Conservation (phyloP, 23 tunicate species). For the Ciona savignyi region DNA sequence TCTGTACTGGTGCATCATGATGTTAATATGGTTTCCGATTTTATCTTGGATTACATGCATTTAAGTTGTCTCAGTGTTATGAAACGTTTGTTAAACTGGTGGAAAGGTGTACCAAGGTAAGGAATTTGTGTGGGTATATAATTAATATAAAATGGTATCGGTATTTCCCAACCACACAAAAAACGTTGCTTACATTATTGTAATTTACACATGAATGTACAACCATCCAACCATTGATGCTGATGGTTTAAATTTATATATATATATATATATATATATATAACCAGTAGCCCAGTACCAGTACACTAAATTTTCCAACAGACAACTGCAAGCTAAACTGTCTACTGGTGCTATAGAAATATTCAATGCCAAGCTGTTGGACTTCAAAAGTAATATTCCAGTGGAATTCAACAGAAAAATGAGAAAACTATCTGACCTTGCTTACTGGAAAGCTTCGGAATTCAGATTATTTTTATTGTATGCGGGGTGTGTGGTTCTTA, state of each 20-base stretch:
- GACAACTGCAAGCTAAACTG: neutral
- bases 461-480: neutral
- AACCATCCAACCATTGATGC: too few relatives aligned
- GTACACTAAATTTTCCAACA: too few relatives aligned
- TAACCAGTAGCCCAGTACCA: too few relatives aligned
- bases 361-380: neutral
- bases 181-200: too few relatives aligned
- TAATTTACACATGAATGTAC: too few relatives aligned
- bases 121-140: too few relatives aligned
- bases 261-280: too few relatives aligned
- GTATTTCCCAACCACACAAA: too few relatives aligned
- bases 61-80: conserved; percentile 39
- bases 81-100: conserved; percentile 28
- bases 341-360: neutral
- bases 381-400: neutral
- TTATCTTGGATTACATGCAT: conserved; percentile 49
- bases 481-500: neutral
- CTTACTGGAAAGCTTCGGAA: conserved; percentile 6
- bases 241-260: too few relatives aligned
- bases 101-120: conserved; percentile 58
- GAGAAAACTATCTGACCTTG: neutral
- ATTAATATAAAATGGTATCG: too few relatives aligned
- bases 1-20: conserved; percentile 18
- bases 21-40: conserved; percentile 29
- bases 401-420: neutral